Base-by-base conservation (phyloP, 2,797 vertebrate species). In the Cheirogaleus major region DNA sequence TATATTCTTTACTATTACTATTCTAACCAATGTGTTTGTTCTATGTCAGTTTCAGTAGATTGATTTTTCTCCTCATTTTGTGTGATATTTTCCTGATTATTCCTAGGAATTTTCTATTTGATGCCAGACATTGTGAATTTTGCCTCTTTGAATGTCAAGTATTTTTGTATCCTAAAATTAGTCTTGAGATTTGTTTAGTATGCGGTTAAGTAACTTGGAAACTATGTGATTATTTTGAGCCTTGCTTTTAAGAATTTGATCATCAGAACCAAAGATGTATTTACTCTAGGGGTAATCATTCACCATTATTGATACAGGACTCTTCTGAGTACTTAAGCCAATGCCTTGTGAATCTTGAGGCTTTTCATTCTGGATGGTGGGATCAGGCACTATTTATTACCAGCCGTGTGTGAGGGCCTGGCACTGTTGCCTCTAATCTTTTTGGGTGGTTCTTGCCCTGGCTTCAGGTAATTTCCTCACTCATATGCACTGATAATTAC, bases 161-260 rank as follows among this genome's bases (percentile, higher is more conserved):
- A 85, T 9, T 92, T 88, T 76, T 86, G 18, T 63, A 81, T 73
- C 45, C 59, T 63, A 57, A 85, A 76, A 89, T 84, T 89, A 84
- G 89, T 84, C 17, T 94, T 84, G 65, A 76, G 35, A 9, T 70
- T 92, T 75, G 25, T 85, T 92, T 50, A 72, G 20, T 72, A 52
- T 80, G 15, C 30, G 84, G 7, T 72, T 75, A 95, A 85, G 50
- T 95, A 79, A 83, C 65, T 87, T 83, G 27, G 61, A 82, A 95
- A 72, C 15, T 32, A 27, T 43, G 63, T 72, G 30, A 61, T 92
- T 92, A 65, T 75, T 93, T 95, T 45, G 63, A 50, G 22, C 87
- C 63, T 92, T 81, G n/a, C 27, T 96, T 95, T 93, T 95, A 91
- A 75, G 43, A 87, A 87, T 88, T 82, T 91, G 43, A 88, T 43